Conservation (phyloP, 92 coral and sea anemone species). For the Heliopora coerulea region DNA sequence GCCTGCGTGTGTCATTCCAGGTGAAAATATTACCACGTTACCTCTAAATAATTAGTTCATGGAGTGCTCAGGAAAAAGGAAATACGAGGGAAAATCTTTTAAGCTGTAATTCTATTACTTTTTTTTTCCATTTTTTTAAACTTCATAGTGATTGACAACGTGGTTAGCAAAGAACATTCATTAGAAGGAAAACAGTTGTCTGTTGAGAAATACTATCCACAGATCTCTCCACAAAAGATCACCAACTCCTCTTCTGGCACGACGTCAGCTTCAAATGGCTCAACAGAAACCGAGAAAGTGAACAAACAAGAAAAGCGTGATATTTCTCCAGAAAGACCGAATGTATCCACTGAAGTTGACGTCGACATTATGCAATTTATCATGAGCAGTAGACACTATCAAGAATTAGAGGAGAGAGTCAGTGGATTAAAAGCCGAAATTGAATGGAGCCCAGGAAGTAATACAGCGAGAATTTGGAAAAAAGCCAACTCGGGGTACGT, state of each 20-base stretch:
- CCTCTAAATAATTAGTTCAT: too few species aligned
- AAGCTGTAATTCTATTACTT: too few species aligned
- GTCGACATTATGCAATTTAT: constrained; percentile 64
- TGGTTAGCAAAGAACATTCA: background rate
- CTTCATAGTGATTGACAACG: background rate
- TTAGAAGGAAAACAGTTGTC: background rate
- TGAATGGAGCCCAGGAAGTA: background rate
- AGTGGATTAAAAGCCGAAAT: constrained; percentile 10
- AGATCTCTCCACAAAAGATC: constrained; percentile 28
- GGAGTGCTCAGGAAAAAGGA: too few species aligned
- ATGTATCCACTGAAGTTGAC: constrained; percentile 59
- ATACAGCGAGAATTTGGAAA: background rate
- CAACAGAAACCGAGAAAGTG: too few species aligned
- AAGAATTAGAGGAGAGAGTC: constrained; percentile 42
- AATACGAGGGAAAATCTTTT: too few species aligned
- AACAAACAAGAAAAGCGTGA: too few species aligned
- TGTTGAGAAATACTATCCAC: constrained; percentile 16
- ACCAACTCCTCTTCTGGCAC: too few species aligned
- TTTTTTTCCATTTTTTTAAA: too few species aligned
- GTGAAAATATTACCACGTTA: too few species aligned
- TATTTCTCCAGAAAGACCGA: constrained; percentile 36
- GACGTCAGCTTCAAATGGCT: too few species aligned
- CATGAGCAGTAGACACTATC: constrained; percentile 17
- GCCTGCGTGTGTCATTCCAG: too few species aligned
- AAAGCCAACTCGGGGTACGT: background rate